A percentile compares a stretch with the other conserved stretches of the same genome.
Conservation (phyloP, 1,140 invertebrate genomes). For the Gryllus bimaculatus region DNA sequence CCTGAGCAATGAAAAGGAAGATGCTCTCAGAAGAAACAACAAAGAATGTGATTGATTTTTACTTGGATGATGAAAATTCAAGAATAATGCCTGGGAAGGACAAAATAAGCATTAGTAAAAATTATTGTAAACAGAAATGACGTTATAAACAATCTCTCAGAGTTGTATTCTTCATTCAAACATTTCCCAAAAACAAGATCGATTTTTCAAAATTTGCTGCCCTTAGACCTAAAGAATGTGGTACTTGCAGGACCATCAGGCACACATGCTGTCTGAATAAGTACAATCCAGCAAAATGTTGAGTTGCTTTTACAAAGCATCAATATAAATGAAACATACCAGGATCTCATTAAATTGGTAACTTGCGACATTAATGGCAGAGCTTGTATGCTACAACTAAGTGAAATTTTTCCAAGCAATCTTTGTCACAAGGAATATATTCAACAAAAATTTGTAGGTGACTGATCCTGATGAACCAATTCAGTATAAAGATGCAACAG, state of each 20-base stretch:
- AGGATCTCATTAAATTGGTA: too few species aligned
- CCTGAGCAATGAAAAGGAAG: neutral
- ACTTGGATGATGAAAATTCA: conserved; percentile 6
- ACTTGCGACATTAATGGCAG: neutral
- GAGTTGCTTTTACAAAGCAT: too few species aligned
- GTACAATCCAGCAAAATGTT: too few species aligned
- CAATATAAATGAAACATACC: too few species aligned
- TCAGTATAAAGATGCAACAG: neutral
- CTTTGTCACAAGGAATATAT: neutral
- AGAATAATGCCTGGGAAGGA: neutral
- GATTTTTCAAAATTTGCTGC: neutral
- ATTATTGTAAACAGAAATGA: neutral
- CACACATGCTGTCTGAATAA: too few species aligned
- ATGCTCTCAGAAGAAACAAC: neutral
- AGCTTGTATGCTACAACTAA: neutral
- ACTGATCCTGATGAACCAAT: conserved; percentile 2
- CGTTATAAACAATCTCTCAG: neutral
- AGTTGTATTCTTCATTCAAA: neutral
- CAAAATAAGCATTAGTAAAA: conserved; percentile 2
- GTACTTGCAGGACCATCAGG: too few species aligned
- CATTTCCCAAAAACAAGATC: neutral
- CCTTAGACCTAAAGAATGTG: neutral
- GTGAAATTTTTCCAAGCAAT: neutral
- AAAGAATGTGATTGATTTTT: neutral
- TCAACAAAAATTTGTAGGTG: neutral